phyloP scores from a whole-genome alignment of 1,140 invertebrate genomes.

The Euwallacea similis region DNA sequence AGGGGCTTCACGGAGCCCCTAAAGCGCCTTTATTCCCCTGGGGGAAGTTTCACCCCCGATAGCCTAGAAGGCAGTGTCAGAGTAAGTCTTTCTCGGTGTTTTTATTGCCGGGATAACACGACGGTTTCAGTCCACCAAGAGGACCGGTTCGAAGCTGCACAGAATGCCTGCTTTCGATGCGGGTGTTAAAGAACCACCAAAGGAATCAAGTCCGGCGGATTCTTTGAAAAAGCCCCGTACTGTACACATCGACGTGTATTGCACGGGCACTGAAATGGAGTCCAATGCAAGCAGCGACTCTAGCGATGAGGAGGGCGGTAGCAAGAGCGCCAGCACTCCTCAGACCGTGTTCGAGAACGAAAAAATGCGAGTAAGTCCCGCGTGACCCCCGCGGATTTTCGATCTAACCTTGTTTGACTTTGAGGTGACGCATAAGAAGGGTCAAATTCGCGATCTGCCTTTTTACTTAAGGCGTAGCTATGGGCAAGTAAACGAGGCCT shows the following conservation, averaged over 20 bases:
- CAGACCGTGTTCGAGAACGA: constrained; percentile 68
- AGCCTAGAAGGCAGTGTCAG: constrained; percentile 42
- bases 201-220: constrained; percentile 46
- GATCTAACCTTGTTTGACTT: constrained; percentile 5
- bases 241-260: constrained; percentile 78
- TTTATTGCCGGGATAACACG: not conserved
- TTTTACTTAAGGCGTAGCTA: constrained; percentile 39
- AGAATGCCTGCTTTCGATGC: constrained; percentile 18
- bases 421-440: constrained; percentile 59
- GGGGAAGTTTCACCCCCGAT: constrained; percentile 42
- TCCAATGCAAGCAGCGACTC: constrained; percentile 50
- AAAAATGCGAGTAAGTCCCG: constrained; percentile 54
- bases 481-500: not conserved
- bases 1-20: constrained; percentile 35
- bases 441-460: constrained; percentile 56
- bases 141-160: constrained; percentile 19
- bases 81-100: constrained; percentile 14
- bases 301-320: constrained; percentile 52
- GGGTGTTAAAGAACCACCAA: constrained; percentile 11
- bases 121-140: not conserved
- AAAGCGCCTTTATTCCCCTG: not conserved
- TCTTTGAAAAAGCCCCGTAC: constrained; percentile 66
- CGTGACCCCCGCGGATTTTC: too few species aligned
- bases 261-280: constrained; percentile 70
- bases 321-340: constrained; percentile 57